These are phyloP conservation scores for Drosophila sulfurigaster DNA, from an alignment of 1,140 invertebrate species.

Conservation along the genomic window DNA sequence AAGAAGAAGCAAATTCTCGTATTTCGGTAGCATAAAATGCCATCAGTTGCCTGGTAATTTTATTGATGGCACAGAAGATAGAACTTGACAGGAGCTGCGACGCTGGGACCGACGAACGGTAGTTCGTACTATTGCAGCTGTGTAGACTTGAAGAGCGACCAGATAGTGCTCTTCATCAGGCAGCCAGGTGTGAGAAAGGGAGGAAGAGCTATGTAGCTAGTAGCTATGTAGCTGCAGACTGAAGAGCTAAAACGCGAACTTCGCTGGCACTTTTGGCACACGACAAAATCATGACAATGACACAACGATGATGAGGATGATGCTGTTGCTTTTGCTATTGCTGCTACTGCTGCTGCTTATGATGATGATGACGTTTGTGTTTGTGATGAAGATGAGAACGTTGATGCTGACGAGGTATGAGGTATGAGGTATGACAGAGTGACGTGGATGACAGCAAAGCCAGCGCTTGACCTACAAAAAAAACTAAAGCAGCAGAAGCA, in stretches of 20 bases:
- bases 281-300: constrained; percentile 68
- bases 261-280: constrained; percentile 68
- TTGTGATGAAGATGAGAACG: constrained; percentile 28
- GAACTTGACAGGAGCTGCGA: constrained; percentile 18
- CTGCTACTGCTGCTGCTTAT: constrained; percentile 35
- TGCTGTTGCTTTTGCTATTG: constrained; percentile 17
- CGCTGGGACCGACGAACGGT: no score
- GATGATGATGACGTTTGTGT: constrained; percentile 19
- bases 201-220: neutral
- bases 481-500: neutral
- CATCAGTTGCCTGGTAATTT: constrained; percentile 33
- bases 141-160: no score
- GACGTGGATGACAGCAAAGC: constrained; percentile 24
- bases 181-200: neutral
- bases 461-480: constrained; percentile 73
- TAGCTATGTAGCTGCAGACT: neutral
- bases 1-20: constrained; percentile 1
- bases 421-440: neutral
- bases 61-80: constrained; percentile 44
- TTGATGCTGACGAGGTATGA: constrained; percentile 12
- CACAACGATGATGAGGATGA: constrained; percentile 36
- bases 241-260: constrained; percentile 42
- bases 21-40: neutral
- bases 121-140: neutral
- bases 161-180: constrained; percentile 1